Conservation (phyloP, 1,140 invertebrate genomes). For the Zaprionus tsacasi region DNA sequence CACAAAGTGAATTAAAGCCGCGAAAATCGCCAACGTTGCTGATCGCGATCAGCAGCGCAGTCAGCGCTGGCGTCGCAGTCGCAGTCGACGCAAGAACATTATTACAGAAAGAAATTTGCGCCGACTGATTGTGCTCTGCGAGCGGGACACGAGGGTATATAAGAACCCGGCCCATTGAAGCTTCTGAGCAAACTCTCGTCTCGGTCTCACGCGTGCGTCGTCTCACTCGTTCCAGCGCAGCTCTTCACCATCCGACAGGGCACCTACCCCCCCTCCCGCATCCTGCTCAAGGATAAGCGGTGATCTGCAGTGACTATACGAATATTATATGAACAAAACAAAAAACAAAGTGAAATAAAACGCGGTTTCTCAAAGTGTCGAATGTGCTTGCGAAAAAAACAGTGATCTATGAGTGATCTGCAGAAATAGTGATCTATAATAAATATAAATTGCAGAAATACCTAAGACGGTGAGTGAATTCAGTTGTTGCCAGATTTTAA, state of each 20-base stretch:
- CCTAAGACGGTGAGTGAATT: no score
- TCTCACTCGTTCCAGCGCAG: constrained; percentile 53
- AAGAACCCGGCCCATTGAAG: constrained; percentile 65
- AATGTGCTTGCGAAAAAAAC: background rate
- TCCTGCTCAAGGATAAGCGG: constrained; percentile 58
- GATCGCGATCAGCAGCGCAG: background rate
- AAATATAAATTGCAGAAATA: background rate
- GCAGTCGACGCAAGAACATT: constrained; percentile 41
- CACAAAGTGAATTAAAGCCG: constrained; percentile 56
- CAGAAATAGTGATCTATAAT: background rate
- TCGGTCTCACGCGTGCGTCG: constrained; percentile 78
- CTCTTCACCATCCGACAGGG: constrained; percentile 13
- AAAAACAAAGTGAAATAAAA: no score
- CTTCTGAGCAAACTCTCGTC: constrained; percentile 69
- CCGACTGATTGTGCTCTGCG: constrained; percentile 28
- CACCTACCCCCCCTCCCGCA: no score
- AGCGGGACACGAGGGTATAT: constrained; percentile 74
- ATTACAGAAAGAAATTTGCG: constrained; percentile 69
- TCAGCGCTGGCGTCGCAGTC: background rate
- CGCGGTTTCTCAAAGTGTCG: background rate
- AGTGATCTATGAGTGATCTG: background rate
- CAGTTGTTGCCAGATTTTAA: no score
- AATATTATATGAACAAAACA: background rate
- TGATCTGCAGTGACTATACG: constrained; percentile 15
- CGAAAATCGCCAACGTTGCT: constrained; percentile 17